Evolutionary conservation across 2,888 invertebrate species (phyloP), one percentile per base, ranked within the genome.

Genomic region (Anorthoa munda): DNA sequence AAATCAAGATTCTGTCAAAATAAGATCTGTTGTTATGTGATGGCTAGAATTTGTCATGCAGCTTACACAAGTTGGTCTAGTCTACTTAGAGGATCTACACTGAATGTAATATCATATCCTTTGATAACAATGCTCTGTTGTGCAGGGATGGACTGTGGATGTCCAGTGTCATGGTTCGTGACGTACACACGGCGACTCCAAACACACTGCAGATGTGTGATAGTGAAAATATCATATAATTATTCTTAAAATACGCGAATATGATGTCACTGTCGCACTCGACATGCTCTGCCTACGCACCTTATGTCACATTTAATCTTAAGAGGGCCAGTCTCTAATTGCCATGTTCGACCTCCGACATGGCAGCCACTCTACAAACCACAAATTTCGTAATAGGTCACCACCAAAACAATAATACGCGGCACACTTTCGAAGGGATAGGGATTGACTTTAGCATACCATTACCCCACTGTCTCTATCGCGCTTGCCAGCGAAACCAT

Each of bases 341-440:
- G 87, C 76, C 81, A 66, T 68, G 71, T 71, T 66, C 80, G 89
- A 91, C 89, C 91, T 90, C 90, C 84, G 78, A 75, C 84, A 77
- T 85, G 66, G 64, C 85, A 83, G 72, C 74, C 77, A 84, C 81
- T 87, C 82, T 79, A 89, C 85, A 87, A 71, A 73, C 88, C 89
- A 86, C 87, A 86, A 85, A 93, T 95, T 94, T 94, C 93, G 92
- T 93, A 95, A 94, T 93, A 94, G 92, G 92, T 93, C 92, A 92
- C 83, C 90, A 92, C 88, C 93, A 95, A 95, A 95, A 95, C 94
- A 95, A 94, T 90, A 92, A 91, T 93, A 93, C 89, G 87, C 91
- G 93, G 92, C 93, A 94, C 88, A 94, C 95, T 95, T 95, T 95
- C 94, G 88, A 92, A 91, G 90, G 90, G 91, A 88, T 87, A 90